Conservation (phyloP, 2,888 invertebrate species). For the Apodemia hepburni region DNA sequence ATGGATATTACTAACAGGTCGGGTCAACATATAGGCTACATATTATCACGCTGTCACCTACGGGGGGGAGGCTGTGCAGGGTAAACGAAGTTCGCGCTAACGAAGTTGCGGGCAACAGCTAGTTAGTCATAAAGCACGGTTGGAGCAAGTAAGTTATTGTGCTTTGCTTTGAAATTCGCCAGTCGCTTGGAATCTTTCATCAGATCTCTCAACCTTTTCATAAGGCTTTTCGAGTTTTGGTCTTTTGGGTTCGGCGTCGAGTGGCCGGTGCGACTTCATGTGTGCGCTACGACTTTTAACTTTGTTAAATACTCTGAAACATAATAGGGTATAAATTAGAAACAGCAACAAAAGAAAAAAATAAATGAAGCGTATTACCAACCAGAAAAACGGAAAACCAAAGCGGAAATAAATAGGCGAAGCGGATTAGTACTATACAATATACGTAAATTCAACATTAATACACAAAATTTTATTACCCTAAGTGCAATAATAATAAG, state of each 20-base stretch:
- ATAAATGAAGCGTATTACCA: constrained; percentile 33
- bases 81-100: no score
- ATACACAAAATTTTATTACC: constrained; percentile 55
- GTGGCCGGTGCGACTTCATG: constrained; percentile 98
- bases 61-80: no score
- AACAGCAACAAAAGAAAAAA: constrained; percentile 57
- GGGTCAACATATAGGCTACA: no score
- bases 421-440: constrained; percentile 31
- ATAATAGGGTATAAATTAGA: constrained; percentile 73
- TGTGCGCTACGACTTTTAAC: constrained; percentile 99
- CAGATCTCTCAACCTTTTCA: constrained; percentile 77
- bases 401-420: constrained; percentile 28
- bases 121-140: constrained; percentile 9
- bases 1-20: no score
- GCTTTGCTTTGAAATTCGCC: constrained; percentile 64
- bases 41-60: no score
- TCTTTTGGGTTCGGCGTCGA: constrained; percentile 89
- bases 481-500: constrained; percentile 53
- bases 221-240: constrained; percentile 82
- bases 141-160: constrained; percentile 26
- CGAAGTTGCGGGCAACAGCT: no score
- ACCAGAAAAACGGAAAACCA: constrained; percentile 17
- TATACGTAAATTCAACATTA: constrained; percentile 52
- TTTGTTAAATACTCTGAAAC: constrained; percentile 96
- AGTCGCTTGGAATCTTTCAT: constrained; percentile 67